Evolutionary conservation across 2,113 vertebrate species (phyloP), one percentile per base, ranked within the genome.

Genomic region (Salvelinus namaycush): DNA sequence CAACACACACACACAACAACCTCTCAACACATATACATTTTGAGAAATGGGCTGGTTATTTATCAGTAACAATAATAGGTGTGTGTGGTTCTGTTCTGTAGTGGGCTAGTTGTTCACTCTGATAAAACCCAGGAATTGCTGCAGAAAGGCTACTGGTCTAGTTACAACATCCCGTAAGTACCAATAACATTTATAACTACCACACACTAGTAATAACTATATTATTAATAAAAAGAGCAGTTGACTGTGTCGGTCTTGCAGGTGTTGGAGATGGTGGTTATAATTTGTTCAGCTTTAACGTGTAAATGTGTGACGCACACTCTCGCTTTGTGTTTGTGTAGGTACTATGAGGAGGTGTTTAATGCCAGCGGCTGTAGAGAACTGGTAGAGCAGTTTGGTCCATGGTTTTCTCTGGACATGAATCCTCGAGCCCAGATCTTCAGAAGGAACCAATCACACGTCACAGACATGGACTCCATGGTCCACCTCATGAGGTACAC

Each of bases 111-210:
- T 79, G 48, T 95, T 73, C 87, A 75, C 3, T 83, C 84, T 0
- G 97, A 99, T 86, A 93, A 88, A 92, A 96, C 96, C 0, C 70
- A 91, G 1, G 94, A 96, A 49, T 91, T 99, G 60, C 92, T 96
- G 74, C 72, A 93, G 81, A 94, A 90, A 12, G 92, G 95, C 6
- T 99, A 98, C 87, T 99, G 98, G 97, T 96, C 97, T 78, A 99
- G 98, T 92, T 99, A 95, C 91, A 98, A 98, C 68, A 92, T 99
- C 59, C 97, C 97, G 97, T 99, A 93, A 85, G 97, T 89, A 75
- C 68, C 20, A 20, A 29, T 3, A 18, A 73, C 11, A 66, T 18
- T 2, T 44, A 66, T 65, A 72, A 29, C 24, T 72, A 60, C 8
- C 69, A 57, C 9, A 70, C 26, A 22, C 22, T 34, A 68, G 29